Evolutionary conservation across 1,140 invertebrate genomes (phyloP).

Genomic region (Leptestheria dahalacensis): DNA sequence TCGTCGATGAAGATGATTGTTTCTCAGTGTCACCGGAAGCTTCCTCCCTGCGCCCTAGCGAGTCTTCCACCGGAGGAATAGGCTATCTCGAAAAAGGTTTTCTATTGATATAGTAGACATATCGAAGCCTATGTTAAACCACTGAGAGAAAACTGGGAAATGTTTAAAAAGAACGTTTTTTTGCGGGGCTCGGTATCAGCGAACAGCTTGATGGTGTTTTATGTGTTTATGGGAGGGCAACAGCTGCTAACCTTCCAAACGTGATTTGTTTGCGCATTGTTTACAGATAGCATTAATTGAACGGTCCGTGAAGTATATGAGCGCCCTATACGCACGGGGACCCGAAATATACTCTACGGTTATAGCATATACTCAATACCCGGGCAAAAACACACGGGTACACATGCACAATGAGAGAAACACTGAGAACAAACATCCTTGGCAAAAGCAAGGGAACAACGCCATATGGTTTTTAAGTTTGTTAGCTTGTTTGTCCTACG

Average conservation of each 20-base stretch:
- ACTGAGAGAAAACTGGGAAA: neutral
- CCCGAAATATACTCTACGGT: too few relatives aligned
- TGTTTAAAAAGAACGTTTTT: neutral
- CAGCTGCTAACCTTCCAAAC: neutral
- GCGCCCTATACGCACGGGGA: too few relatives aligned
- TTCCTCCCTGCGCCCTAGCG: neutral
- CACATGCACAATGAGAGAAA: too few relatives aligned
- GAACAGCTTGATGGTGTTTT: neutral
- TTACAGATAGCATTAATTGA: too few relatives aligned
- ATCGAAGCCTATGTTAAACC: neutral
- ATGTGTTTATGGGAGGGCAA: neutral
- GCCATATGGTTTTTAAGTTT: neutral
- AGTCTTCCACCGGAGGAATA: neutral
- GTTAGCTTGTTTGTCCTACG: neutral
- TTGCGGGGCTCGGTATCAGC: neutral
- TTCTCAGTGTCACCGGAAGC: neutral
- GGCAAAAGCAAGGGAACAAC: neutral
- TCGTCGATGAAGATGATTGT: neutral
- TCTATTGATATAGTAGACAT: neutral
- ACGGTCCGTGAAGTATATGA: too few relatives aligned
- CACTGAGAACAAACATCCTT: too few relatives aligned
- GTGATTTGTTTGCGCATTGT: neutral
- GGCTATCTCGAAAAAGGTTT: slow-evolving; percentile 8
- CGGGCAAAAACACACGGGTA: too few relatives aligned
- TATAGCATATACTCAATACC: too few relatives aligned